These are phyloP conservation scores for Glyptemys insculpta DNA, from an alignment of 2,797 vertebrate species.

Conservation along the genomic window DNA sequence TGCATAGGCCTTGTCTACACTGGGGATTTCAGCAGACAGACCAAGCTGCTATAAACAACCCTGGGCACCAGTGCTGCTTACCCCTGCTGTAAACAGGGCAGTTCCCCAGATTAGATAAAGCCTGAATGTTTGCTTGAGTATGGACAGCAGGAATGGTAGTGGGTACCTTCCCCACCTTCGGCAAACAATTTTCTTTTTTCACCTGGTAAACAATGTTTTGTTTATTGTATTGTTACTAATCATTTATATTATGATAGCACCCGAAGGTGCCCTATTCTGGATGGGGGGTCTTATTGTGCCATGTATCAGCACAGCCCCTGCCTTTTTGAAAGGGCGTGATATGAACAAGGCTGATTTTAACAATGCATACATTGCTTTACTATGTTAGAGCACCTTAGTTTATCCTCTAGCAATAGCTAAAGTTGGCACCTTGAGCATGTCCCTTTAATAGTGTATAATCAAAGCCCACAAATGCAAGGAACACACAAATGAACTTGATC, in stretches of 20 bases:
- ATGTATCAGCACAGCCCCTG: background rate
- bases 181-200: background rate
- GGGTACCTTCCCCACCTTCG: background rate
- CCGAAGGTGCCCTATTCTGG: background rate
- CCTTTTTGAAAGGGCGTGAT: background rate
- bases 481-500: background rate
- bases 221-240: background rate
- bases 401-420: background rate
- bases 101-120: background rate
- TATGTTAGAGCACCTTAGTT: background rate
- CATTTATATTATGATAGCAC: background rate
- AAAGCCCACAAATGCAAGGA: background rate
- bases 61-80: background rate
- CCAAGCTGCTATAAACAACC: background rate
- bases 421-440: background rate
- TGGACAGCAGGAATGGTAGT: background rate
- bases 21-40: background rate
- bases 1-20: background rate
- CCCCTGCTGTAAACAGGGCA: background rate
- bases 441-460: background rate
- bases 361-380: rapidly evolving
- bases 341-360: background rate
- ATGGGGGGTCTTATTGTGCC: background rate
- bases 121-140: background rate
- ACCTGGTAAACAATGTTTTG: background rate